Evolutionary conservation across 2,113 vertebrate species (phyloP).

Genomic region (Penelope pileata): DNA sequence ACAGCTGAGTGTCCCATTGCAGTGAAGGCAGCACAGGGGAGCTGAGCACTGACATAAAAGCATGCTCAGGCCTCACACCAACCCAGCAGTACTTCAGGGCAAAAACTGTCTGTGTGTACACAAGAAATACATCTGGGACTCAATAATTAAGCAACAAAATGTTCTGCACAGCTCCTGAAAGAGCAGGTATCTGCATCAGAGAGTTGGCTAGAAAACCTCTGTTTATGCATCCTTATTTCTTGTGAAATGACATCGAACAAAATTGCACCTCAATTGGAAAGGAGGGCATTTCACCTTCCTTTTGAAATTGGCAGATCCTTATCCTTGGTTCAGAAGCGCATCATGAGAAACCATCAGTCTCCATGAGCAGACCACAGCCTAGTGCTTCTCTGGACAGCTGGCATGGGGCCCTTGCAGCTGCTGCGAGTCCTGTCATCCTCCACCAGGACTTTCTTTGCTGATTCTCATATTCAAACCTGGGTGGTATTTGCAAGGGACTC

Average conservation of each 20-base stretch:
- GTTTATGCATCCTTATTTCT: not conserved
- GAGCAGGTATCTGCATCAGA: not conserved
- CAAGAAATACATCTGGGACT: not conserved
- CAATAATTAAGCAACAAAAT: not conserved
- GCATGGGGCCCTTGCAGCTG: not conserved
- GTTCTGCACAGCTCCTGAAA: not conserved
- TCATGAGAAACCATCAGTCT: not conserved
- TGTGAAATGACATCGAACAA: not conserved
- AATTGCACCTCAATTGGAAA: not conserved
- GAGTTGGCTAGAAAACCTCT: not conserved
- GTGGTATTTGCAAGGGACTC: not conserved
- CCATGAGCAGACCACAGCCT: not conserved
- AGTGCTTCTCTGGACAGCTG: not conserved
- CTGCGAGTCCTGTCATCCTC: constrained; percentile 17
- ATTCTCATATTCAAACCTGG: constrained; percentile 22
- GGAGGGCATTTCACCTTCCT: not conserved
- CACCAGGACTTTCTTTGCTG: constrained; percentile 26
- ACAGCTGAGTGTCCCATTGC: not conserved
- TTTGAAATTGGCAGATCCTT: not conserved
- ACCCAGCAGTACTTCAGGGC: not conserved
- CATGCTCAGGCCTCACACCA: not conserved
- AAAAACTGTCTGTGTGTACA: not conserved
- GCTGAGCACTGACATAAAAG: not conserved
- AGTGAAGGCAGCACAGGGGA: not conserved
- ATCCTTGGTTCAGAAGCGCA: not conserved